Conservation (phyloP, 2,888 invertebrate genomes). For the Pachymerium ferrugineum region DNA sequence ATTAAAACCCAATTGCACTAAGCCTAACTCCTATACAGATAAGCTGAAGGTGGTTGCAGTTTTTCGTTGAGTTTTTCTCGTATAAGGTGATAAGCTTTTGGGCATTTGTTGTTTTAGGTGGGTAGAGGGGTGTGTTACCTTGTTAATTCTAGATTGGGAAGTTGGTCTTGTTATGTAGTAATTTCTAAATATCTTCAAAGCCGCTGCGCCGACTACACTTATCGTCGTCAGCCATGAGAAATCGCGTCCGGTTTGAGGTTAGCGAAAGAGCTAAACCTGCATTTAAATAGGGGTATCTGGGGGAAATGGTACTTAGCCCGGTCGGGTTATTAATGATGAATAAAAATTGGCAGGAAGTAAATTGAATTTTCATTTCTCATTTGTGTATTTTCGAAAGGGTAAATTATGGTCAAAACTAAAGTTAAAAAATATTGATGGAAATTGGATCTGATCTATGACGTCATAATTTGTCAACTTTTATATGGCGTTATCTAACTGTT, state of each 20-base stretch:
- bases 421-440: no score
- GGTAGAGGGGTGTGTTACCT: neutral
- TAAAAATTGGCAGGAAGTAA: no score
- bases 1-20: no score
- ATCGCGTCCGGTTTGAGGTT: conserved; percentile 4
- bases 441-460: no score
- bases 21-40: neutral
- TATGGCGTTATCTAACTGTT: no score
- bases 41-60: neutral
- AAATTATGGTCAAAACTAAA: no score
- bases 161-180: neutral
- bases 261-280: neutral
- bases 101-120: neutral
- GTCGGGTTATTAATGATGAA: no score
- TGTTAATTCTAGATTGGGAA: neutral
- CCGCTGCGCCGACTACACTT: neutral
- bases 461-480: no score
- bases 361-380: no score
- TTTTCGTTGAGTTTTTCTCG: neutral
- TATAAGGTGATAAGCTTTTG: neutral
- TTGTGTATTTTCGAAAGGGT: no score
- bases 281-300: neutral
- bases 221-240: conserved; percentile 7
- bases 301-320: no score
- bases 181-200: conserved; percentile 8